phyloP scores from a whole-genome alignment of 1,140 invertebrate species.

The Drosophila carrolli region DNA sequence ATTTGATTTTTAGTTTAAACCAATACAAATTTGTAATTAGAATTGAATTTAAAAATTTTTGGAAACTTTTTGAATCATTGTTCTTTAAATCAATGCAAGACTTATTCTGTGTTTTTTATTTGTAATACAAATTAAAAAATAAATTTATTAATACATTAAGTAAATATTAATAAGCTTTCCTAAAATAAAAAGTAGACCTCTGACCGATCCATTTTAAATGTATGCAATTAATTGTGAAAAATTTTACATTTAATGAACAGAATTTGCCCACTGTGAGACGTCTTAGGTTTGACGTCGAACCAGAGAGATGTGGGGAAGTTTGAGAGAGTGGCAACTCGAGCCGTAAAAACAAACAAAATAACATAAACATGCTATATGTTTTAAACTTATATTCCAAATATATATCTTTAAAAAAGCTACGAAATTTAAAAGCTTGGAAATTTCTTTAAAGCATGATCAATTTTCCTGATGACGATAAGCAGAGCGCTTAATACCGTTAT shows the following conservation, averaged over 20 bases:
- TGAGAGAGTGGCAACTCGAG: slow-evolving; percentile 8
- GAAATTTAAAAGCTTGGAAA: background rate
- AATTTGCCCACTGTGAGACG: slow-evolving; percentile 21
- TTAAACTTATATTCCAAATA: background rate
- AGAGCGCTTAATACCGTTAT: slow-evolving; percentile 67
- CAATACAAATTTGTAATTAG: too few species aligned
- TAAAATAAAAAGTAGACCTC: too few species aligned
- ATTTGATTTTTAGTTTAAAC: too few species aligned
- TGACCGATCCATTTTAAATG: background rate
- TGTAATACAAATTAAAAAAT: too few species aligned
- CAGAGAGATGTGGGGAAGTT: background rate
- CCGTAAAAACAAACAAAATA: background rate
- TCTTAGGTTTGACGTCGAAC: slow-evolving; percentile 22
- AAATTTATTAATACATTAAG: too few species aligned
- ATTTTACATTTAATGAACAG: background rate
- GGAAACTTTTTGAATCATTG: too few species aligned
- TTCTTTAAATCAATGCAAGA: too few species aligned
- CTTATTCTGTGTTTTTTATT: too few species aligned
- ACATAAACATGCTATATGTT: background rate
- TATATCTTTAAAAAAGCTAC: background rate
- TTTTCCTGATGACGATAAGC: background rate
- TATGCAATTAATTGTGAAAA: background rate
- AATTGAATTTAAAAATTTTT: too few species aligned
- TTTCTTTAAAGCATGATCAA: background rate
- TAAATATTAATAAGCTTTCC: too few species aligned